Percentiles rank a stretch among this genome's conserved stretches.
Evolutionary conservation across 2,888 invertebrate genomes (phyloP).

Genomic region (Syritta pipiens): DNA sequence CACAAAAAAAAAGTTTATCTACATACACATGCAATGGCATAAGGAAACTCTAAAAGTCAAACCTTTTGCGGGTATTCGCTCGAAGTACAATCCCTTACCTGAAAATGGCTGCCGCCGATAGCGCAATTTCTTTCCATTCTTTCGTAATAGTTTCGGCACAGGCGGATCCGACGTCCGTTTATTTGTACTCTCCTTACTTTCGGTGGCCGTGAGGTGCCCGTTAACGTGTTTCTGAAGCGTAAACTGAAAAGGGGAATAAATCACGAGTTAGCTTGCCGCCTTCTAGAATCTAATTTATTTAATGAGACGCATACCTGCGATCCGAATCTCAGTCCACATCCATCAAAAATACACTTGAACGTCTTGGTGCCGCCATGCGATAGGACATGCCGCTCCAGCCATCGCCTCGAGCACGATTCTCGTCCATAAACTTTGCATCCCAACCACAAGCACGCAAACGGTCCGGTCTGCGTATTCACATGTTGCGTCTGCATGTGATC

Average conservation of each 20-base stretch:
- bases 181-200: constrained; percentile 80
- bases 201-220: constrained; percentile 88
- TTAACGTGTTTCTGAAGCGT: constrained; percentile 95
- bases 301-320: constrained; percentile 85
- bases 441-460: constrained; percentile 94
- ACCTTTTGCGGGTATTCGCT: too few relatives aligned
- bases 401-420: constrained; percentile 93
- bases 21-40: too few relatives aligned
- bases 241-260: constrained; percentile 72
- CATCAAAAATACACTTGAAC: constrained; percentile 96
- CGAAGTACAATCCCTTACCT: too few relatives aligned
- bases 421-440: constrained; percentile 97
- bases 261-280: neutral
- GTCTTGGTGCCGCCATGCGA: constrained; percentile 96
- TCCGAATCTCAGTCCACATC: constrained; percentile 92
- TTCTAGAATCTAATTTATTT: neutral
- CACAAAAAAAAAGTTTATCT: too few relatives aligned
- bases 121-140: constrained; percentile 93
- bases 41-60: too few relatives aligned
- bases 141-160: constrained; percentile 88
- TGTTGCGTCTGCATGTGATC: constrained; percentile 93
- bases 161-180: constrained; percentile 88
- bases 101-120: constrained; percentile 93
- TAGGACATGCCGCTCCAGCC: constrained; percentile 95
- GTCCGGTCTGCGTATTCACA: constrained; percentile 91